These are phyloP conservation scores for Phenganax stokvisi DNA, from an alignment of 92 coral and sea anemone species.

Conservation along the genomic window DNA sequence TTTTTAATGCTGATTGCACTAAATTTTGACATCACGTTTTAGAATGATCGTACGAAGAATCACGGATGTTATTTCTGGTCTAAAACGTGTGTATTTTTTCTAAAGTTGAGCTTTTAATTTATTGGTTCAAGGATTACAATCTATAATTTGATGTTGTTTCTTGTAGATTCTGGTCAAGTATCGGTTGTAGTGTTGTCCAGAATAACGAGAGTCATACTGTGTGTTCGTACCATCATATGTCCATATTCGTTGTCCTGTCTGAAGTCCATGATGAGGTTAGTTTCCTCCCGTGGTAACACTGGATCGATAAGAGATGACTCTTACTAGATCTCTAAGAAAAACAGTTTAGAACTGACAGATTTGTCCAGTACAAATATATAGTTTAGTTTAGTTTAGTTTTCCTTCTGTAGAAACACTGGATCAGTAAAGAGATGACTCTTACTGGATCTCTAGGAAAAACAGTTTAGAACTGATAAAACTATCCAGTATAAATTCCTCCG, in stretches of 20 bases:
- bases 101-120: not conserved
- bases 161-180: conserved; percentile 23
- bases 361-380: not conserved
- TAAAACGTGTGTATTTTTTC: not conserved
- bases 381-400: not conserved
- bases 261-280: conserved; percentile 18
- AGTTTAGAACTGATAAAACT: too few species aligned
- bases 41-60: conserved; percentile 8
- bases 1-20: too few species aligned
- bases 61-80: conserved; percentile 27
- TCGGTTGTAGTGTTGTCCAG: conserved; percentile 7
- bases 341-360: too few species aligned
- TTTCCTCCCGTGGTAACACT: too few species aligned
- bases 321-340: too few species aligned
- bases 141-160: not conserved
- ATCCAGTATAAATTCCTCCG: too few species aligned
- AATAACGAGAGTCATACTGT: conserved; percentile 20
- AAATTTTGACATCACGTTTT: not conserved
- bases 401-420: not conserved
- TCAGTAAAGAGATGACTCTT: not conserved
- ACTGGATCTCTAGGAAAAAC: too few species aligned
- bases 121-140: not conserved
- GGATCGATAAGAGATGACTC: too few species aligned
- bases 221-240: conserved; percentile 16
- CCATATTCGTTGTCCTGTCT: conserved; percentile 17